A percentile compares a stretch with the other conserved stretches of the same genome.
Evolutionary conservation across 2,113 vertebrate genomes (phyloP).

Genomic region (Nycticorax nycticorax): DNA sequence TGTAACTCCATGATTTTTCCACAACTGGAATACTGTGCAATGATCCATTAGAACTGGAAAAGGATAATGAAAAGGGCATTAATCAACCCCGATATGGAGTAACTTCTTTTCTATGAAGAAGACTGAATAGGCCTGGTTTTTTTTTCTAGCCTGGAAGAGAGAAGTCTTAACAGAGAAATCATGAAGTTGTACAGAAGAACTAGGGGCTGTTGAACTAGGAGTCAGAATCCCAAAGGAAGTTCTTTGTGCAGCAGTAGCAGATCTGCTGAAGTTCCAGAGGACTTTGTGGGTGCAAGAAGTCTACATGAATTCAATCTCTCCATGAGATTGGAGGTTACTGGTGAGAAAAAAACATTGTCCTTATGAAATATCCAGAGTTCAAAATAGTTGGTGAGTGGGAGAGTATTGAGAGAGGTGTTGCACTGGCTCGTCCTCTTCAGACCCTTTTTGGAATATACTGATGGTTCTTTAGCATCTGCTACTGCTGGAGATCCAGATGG

Average conservation of each 20-base stretch:
- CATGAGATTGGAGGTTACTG: neutral
- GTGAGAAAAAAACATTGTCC: neutral
- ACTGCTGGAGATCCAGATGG: neutral
- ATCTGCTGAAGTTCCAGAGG: neutral
- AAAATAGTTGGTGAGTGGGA: neutral
- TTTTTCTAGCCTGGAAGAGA: neutral
- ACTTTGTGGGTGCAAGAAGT: neutral
- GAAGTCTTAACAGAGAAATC: neutral
- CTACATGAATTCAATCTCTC: neutral
- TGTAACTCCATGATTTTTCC: neutral
- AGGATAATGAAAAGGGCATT: neutral
- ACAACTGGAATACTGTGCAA: neutral
- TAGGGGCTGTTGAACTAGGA: neutral
- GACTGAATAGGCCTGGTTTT: neutral
- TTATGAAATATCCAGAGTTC: neutral
- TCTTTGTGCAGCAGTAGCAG: neutral
- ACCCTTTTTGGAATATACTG: neutral
- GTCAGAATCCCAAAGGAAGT: neutral
- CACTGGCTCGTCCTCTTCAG: neutral
- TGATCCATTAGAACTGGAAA: neutral
- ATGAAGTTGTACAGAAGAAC: neutral
- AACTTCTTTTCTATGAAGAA: neutral
- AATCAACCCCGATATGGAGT: neutral
- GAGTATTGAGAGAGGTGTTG: neutral
- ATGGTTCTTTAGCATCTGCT: neutral